These are phyloP conservation scores for Drosophila nigritarsus DNA, from an alignment of 2,888 invertebrate species.

Conservation along the genomic window DNA sequence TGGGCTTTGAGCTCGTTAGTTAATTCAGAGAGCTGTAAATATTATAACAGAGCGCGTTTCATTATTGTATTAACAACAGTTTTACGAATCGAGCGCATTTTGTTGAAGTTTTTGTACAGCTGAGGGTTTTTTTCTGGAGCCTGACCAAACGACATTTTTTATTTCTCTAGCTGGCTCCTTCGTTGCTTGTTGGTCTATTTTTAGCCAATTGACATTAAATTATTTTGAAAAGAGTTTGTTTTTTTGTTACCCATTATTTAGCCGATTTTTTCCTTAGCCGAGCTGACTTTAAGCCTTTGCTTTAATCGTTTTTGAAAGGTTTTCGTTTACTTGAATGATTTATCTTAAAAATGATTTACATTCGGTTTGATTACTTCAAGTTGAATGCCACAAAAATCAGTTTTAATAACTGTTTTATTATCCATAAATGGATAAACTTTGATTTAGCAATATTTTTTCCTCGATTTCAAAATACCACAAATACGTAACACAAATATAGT, in stretches of 20 bases:
- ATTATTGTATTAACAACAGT: conserved; percentile 74
- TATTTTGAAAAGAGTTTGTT: conserved; percentile 28
- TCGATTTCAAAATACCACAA: background rate
- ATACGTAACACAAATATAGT: background rate
- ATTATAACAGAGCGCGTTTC: conserved; percentile 75
- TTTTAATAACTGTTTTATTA: conserved; percentile 8
- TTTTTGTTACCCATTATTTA: conserved; percentile 10
- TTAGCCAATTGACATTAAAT: conserved; percentile 58
- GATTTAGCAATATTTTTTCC: background rate
- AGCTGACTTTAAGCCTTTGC: background rate
- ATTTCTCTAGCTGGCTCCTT: background rate
- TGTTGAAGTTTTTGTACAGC: conserved; percentile 8
- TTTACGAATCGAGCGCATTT: conserved; percentile 28
- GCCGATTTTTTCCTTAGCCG: background rate
- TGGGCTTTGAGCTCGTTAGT: conserved; percentile 70
- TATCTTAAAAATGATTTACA: conserved; percentile 47
- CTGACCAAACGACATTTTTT: conserved; percentile 36
- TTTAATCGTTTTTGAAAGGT: conserved; percentile 39
- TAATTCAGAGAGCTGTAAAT: conserved; percentile 79
- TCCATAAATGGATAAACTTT: conserved; percentile 2
- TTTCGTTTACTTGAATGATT: conserved; percentile 33
- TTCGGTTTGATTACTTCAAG: conserved; percentile 39
- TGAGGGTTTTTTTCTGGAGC: conserved; percentile 11
- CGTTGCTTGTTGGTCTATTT: conserved; percentile 32
- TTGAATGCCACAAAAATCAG: conserved; percentile 33